Conservation (phyloP, 1,140 invertebrate genomes). For the Zelostemma sp. region DNA sequence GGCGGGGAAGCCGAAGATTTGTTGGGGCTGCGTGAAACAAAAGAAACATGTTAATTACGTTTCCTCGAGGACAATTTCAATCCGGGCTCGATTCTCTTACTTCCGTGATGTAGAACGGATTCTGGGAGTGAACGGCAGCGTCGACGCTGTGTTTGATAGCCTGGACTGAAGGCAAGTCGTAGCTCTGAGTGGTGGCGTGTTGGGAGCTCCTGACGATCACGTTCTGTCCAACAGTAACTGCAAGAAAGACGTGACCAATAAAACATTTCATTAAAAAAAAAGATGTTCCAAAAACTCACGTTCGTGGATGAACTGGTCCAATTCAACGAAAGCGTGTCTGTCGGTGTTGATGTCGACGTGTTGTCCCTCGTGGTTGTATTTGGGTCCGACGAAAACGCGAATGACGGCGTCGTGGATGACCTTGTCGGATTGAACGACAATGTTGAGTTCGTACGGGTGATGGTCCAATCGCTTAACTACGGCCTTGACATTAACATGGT, state of each 20-base stretch:
- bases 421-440: slow-evolving; percentile 69
- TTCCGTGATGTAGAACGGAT: slow-evolving; percentile 68
- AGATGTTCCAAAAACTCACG: slow-evolving; percentile 50
- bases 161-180: slow-evolving; percentile 76
- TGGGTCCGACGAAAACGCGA: slow-evolving; percentile 73
- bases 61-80: background rate
- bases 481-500: slow-evolving; percentile 56
- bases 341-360: slow-evolving; percentile 73
- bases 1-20: slow-evolving; percentile 73
- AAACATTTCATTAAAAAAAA: too few relatives aligned
- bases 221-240: slow-evolving; percentile 77
- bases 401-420: slow-evolving; percentile 62
- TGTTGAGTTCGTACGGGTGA: slow-evolving; percentile 74
- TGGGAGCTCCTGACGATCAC: slow-evolving; percentile 76
- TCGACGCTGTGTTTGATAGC: slow-evolving; percentile 71
- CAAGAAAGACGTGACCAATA: too few relatives aligned
- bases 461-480: slow-evolving; percentile 74
- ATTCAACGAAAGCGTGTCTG: slow-evolving; percentile 74
- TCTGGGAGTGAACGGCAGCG: slow-evolving; percentile 65
- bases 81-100: slow-evolving; percentile 31
- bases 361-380: slow-evolving; percentile 71
- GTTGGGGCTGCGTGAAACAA: slow-evolving; percentile 58
- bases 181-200: slow-evolving; percentile 75
- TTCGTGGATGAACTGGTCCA: slow-evolving; percentile 78
- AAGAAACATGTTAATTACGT: too few relatives aligned